Evolutionary conservation across 92 coral and sea anemone genomes (phyloP).

Genomic region (Plumapathes pennacea): DNA sequence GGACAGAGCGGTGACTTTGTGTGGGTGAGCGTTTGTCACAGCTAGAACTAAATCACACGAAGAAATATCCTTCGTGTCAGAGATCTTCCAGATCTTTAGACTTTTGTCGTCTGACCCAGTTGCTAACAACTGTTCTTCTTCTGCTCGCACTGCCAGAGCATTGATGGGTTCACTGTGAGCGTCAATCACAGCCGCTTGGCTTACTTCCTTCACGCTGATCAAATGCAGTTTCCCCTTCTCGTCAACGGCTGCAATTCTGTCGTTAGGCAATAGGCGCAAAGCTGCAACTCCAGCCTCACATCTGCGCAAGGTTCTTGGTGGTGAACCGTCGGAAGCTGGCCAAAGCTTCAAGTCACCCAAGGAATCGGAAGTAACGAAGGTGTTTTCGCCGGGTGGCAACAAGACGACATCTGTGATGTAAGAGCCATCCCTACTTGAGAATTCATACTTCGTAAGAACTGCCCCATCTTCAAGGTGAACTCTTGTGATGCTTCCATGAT

Average conservation of each 20-base stretch:
- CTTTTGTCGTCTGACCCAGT: slow-evolving; percentile 20
- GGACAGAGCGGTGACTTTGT: slow-evolving; percentile 23
- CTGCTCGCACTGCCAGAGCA: slow-evolving; percentile 3
- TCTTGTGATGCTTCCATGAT: slow-evolving; percentile 33
- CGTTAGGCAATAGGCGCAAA: slow-evolving; percentile 5
- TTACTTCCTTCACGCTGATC: neutral
- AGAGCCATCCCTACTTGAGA: no score
- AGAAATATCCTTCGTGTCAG: neutral
- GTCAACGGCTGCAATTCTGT: slow-evolving; percentile 14
- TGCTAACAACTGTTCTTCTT: slow-evolving; percentile 3
- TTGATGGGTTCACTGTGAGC: slow-evolving; percentile 10
- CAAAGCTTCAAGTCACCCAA: slow-evolving; percentile 9
- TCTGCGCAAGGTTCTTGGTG: slow-evolving; percentile 2
- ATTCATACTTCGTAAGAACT: no score
- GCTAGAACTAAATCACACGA: slow-evolving; percentile 4
- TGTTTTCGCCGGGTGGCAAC: slow-evolving; percentile 13
- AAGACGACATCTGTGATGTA: slow-evolving; percentile 7
- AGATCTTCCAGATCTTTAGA: slow-evolving; percentile 23
- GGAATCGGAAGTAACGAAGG: slow-evolving; percentile 27
- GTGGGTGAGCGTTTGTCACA: slow-evolving; percentile 5
- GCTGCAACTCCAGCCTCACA: slow-evolving; percentile 9
- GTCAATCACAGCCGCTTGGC: slow-evolving; percentile 1
- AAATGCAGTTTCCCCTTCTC: slow-evolving; percentile 33
- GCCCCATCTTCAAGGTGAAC: no score
- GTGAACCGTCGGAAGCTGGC: slow-evolving; percentile 2